Evolutionary conservation across 2,888 invertebrate species (phyloP).

Genomic region (Anagyrus pseudococci): DNA sequence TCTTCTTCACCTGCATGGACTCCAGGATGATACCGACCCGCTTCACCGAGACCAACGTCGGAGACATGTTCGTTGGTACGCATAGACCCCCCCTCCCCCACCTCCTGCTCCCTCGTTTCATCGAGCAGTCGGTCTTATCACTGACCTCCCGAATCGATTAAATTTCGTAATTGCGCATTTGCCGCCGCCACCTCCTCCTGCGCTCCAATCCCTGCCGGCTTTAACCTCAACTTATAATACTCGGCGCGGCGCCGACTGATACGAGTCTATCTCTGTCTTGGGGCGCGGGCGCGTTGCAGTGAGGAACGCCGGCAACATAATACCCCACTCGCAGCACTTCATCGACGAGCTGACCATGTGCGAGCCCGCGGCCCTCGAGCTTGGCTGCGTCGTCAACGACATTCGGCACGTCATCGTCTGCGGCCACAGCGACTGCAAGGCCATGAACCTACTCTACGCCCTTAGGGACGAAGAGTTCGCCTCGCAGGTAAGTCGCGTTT

Average conservation of each 20-base stretch:
- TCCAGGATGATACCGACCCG: conserved; percentile 95
- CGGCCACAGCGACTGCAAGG: conserved; percentile 98
- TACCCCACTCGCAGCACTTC: conserved; percentile 91
- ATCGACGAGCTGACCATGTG: conserved; percentile 87
- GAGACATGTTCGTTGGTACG: conserved; percentile 96
- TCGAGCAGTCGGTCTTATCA: too few relatives aligned
- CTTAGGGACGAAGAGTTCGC: conserved; percentile 81
- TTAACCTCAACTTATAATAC: too few relatives aligned
- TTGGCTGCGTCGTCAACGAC: conserved; percentile 91
- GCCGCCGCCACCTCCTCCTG: too few relatives aligned
- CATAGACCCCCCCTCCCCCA: too few relatives aligned
- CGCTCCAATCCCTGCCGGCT: too few relatives aligned
- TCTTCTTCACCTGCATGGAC: conserved; percentile 98
- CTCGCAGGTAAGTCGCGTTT: conserved; percentile 64
- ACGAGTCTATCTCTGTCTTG: too few relatives aligned
- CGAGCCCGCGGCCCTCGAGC: conserved; percentile 94
- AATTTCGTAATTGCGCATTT: conserved; percentile 29
- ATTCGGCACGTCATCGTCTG: conserved; percentile 94
- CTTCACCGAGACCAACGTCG: conserved; percentile 93
- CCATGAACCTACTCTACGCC: conserved; percentile 90
- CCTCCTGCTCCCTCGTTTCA: conserved; percentile 19
- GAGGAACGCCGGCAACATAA: conserved; percentile 94
- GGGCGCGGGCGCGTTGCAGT: too few relatives aligned
- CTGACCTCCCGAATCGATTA: not conserved
- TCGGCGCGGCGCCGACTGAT: too few relatives aligned